phyloP scores from a whole-genome alignment of 2,888 invertebrate species.

The Leptinotarsa peninsularis region DNA sequence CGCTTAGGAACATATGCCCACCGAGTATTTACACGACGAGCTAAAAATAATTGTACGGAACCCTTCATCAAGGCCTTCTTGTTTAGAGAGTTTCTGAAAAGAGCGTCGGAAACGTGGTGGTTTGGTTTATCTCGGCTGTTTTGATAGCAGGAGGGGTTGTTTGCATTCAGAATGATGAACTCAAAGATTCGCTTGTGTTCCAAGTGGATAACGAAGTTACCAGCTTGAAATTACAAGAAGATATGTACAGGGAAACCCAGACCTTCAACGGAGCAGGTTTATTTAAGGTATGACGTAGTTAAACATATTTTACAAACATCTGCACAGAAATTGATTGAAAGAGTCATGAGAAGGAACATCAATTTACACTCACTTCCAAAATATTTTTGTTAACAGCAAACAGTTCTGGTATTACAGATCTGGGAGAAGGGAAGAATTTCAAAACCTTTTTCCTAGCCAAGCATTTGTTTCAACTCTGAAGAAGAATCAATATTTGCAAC shows the following conservation, averaged over 20 bases:
- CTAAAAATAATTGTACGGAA: slow-evolving; percentile 36
- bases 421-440: no score
- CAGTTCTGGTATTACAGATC: no score
- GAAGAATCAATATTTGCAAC: no score
- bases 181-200: slow-evolving; percentile 2
- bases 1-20: background rate
- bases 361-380: no score
- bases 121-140: slow-evolving; percentile 18
- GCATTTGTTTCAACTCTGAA: no score
- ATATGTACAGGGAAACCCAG: background rate
- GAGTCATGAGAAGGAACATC: no score
- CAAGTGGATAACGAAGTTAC: background rate
- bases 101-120: slow-evolving; percentile 6
- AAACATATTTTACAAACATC: no score
- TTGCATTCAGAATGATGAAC: background rate
- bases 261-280: no score
- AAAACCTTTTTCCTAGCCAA: no score
- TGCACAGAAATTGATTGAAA: no score
- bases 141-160: slow-evolving; percentile 14
- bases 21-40: slow-evolving; percentile 21
- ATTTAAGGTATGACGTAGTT: no score
- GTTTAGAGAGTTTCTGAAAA: slow-evolving; percentile 16
- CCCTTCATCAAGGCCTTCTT: slow-evolving; percentile 38
- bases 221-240: background rate
- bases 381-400: no score